A percentile compares a stretch with the other conserved stretches of the same genome.
These are phyloP conservation scores for Peromyscus attwateri DNA, from an alignment of 2,797 vertebrate genomes.

Conservation along the genomic window DNA sequence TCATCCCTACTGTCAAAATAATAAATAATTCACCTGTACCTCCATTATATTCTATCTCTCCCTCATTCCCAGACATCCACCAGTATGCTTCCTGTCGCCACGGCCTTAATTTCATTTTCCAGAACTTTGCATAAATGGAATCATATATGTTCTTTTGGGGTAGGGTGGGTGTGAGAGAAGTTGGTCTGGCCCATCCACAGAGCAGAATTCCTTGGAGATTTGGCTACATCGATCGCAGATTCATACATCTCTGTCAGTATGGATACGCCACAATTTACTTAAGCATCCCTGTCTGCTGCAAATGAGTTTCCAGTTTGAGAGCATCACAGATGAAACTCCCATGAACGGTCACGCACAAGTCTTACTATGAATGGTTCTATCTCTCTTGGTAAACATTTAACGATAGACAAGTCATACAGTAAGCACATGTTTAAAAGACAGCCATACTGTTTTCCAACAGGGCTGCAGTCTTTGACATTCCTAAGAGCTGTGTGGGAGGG, in stretches of 20 bases:
- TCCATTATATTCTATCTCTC: not conserved
- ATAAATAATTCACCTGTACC: not conserved
- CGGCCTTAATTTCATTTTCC: conserved; percentile 15
- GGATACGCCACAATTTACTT: not conserved
- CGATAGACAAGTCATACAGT: not conserved
- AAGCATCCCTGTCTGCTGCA: not conserved
- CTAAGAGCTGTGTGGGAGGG: not conserved
- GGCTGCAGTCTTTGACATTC: not conserved
- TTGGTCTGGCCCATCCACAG: not conserved
- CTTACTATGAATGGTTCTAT: not conserved
- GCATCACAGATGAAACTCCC: conserved; percentile 17
- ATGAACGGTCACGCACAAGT: not conserved
- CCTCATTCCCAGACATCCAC: not conserved
- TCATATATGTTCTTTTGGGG: not conserved
- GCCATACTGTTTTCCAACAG: not conserved
- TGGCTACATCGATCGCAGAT: not conserved
- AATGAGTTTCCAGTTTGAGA: not conserved
- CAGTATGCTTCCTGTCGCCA: not conserved
- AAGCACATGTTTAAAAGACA: conserved; percentile 39
- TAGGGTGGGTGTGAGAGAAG: no score
- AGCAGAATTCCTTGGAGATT: conserved; percentile 6
- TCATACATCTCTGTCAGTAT: not conserved
- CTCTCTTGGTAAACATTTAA: conserved; percentile 34
- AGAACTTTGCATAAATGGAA: conserved; percentile 30
- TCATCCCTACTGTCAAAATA: conserved; percentile 25